A percentile compares a stretch with the other conserved stretches of the same genome.
Evolutionary conservation across 1,140 invertebrate genomes (phyloP).

Genomic region (Bilobella aurantiaca): DNA sequence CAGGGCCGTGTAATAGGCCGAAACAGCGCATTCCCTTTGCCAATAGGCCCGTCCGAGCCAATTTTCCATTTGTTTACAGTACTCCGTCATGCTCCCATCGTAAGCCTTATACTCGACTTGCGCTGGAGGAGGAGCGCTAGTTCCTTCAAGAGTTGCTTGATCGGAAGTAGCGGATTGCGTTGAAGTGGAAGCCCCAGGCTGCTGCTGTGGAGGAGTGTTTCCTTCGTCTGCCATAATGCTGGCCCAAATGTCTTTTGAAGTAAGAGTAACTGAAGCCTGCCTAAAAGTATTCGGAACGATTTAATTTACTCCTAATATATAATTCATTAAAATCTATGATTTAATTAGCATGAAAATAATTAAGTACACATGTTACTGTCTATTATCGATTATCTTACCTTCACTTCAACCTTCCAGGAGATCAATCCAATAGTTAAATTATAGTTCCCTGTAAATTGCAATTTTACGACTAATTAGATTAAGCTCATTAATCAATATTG

Average conservation of each 20-base stretch:
- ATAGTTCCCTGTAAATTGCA: too few relatives aligned
- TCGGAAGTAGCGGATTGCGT: not conserved
- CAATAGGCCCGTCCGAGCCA: constrained; percentile 30
- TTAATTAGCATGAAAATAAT: too few relatives aligned
- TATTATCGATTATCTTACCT: too few relatives aligned
- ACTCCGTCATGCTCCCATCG: constrained; percentile 21
- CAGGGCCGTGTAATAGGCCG: constrained; percentile 28
- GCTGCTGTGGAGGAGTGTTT: not conserved
- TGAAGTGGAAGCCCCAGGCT: not conserved
- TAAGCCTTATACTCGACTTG: not conserved
- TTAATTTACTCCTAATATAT: not conserved
- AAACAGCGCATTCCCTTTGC: constrained; percentile 21
- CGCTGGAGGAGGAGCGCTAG: not conserved
- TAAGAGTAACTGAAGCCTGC: too few relatives aligned
- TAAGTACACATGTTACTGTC: too few relatives aligned
- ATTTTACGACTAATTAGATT: too few relatives aligned
- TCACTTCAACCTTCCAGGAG: too few relatives aligned
- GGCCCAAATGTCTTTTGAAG: too few relatives aligned
- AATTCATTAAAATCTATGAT: too few relatives aligned
- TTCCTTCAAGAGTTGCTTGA: not conserved
- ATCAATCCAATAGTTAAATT: too few relatives aligned
- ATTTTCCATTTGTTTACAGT: constrained; percentile 30
- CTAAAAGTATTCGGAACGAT: too few relatives aligned
- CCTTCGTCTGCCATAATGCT: not conserved
- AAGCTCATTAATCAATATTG: too few relatives aligned